Conservation (phyloP, 2,113 vertebrate genomes). For the Sardina pilchardus region DNA sequence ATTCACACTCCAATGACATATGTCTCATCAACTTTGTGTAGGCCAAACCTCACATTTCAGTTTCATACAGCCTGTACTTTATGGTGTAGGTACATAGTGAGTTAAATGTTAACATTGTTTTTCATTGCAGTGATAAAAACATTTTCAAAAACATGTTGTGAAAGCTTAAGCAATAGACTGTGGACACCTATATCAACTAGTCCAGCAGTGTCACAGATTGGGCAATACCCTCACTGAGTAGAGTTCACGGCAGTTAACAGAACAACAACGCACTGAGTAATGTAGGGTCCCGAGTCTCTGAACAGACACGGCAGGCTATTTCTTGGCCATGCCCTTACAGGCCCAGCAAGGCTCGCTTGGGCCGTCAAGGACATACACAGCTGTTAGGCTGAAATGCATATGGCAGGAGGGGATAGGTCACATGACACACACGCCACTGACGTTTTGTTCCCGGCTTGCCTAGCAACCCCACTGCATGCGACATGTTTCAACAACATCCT, state of each 20-base stretch:
- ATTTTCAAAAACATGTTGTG: not conserved
- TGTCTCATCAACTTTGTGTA: not conserved
- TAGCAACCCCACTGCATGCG: conserved; percentile 54
- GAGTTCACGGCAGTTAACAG: not conserved
- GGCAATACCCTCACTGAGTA: not conserved
- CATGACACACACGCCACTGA: conserved; percentile 51
- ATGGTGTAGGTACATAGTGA: not conserved
- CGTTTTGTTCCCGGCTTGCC: conserved; percentile 52
- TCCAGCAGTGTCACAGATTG: not conserved
- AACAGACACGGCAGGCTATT: conserved; percentile 41
- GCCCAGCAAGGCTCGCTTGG: conserved; percentile 23
- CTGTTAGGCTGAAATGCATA: conserved; percentile 60
- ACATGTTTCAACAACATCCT: conserved; percentile 61
- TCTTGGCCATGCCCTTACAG: conserved; percentile 45
- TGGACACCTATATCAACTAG: not conserved
- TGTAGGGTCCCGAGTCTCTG: not conserved
- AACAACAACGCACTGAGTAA: not conserved
- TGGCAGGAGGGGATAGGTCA: conserved; percentile 55
- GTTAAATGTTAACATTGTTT: not conserved
- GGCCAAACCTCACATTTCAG: not conserved
- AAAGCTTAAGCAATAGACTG: not conserved
- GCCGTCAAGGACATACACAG: conserved; percentile 68
- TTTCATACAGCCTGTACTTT: not conserved
- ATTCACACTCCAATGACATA: not conserved
- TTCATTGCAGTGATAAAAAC: not conserved